phyloP scores from a whole-genome alignment of 2,113 vertebrate genomes.

The Cinclus cinclus region DNA sequence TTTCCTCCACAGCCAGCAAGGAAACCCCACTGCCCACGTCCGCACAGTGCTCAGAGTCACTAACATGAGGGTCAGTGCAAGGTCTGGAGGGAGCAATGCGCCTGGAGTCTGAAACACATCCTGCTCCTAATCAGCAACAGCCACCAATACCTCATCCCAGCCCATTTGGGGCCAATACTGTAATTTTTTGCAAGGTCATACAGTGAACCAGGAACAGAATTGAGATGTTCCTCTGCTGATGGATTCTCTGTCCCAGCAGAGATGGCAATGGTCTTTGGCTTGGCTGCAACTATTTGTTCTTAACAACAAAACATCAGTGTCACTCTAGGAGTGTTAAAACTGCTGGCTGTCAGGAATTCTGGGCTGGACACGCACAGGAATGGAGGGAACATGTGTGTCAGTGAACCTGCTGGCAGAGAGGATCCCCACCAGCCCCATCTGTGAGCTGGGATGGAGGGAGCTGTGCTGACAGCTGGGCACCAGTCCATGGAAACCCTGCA shows the following conservation, averaged over 20 bases:
- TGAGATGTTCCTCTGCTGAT: neutral
- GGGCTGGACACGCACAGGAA: neutral
- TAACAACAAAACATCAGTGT: neutral
- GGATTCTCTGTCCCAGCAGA: neutral
- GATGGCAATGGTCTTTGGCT: neutral
- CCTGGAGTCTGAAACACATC: neutral
- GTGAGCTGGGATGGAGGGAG: neutral
- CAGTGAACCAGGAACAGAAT: neutral
- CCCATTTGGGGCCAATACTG: neutral
- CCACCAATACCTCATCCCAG: neutral
- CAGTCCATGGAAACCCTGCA: neutral
- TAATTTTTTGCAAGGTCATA: neutral
- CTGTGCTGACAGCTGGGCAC: neutral
- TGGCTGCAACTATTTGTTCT: neutral
- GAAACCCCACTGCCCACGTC: neutral
- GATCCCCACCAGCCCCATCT: neutral
- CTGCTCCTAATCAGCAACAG: conserved; percentile 27
- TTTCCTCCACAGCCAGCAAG: neutral
- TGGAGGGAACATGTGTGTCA: neutral
- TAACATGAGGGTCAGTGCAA: neutral
- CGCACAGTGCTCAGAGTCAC: neutral
- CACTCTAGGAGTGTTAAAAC: neutral
- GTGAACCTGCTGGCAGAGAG: neutral
- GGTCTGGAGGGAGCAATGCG: neutral
- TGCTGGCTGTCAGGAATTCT: neutral